Evolutionary conservation across 2,888 invertebrate species (phyloP).

Genomic region (Anoncus sp.): DNA sequence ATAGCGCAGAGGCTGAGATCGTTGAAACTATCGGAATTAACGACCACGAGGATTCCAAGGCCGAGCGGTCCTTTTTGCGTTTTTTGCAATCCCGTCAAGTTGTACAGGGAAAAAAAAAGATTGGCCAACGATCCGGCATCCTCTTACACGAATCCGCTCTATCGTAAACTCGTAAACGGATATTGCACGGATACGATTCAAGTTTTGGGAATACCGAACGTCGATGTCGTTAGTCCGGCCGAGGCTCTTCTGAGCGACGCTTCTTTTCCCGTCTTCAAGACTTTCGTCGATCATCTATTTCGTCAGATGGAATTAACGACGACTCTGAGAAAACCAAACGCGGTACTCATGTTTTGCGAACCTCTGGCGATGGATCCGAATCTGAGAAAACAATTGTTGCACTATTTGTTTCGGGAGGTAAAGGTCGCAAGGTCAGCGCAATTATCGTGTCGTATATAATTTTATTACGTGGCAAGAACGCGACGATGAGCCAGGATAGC

Average conservation of each 20-base stretch:
- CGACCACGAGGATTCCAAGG: constrained; percentile 74
- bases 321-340: constrained; percentile 80
- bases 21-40: constrained; percentile 76
- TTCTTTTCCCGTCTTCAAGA: constrained; percentile 79
- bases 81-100: constrained; percentile 81
- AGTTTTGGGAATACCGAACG: constrained; percentile 81
- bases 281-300: constrained; percentile 82
- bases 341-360: constrained; percentile 82
- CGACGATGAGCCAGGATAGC: too few relatives aligned
- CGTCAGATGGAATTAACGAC: constrained; percentile 80
- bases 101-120: constrained; percentile 80
- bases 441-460: too few relatives aligned
- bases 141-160: constrained; percentile 79
- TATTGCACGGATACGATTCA: constrained; percentile 81
- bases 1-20: constrained; percentile 77
- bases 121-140: constrained; percentile 75
- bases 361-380: constrained; percentile 80
- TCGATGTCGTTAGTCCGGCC: constrained; percentile 82
- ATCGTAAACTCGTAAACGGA: constrained; percentile 81
- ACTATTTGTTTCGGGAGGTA: constrained; percentile 82
- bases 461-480: too few relatives aligned
- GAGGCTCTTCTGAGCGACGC: constrained; percentile 80
- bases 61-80: constrained; percentile 82
- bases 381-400: constrained; percentile 80
- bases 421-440: constrained; percentile 81